Conservation (phyloP, 2,113 vertebrate genomes). For the Plotosus lineatus region DNA sequence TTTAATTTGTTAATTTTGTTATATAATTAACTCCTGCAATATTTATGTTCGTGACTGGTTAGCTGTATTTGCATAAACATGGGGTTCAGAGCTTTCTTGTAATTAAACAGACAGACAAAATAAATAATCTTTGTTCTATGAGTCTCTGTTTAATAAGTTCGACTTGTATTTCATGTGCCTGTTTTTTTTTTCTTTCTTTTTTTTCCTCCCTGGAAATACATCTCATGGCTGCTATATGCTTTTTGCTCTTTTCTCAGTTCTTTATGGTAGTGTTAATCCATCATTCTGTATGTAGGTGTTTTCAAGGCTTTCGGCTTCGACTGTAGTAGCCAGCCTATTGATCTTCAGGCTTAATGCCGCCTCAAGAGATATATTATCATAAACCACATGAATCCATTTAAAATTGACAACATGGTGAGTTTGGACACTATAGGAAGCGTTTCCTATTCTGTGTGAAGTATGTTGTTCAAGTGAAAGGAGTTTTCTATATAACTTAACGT, state of each 20-base stretch:
- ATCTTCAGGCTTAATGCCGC: not conserved
- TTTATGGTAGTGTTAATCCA: not conserved
- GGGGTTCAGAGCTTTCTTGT: not conserved
- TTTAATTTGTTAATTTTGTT: not conserved
- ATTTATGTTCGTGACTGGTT: not conserved
- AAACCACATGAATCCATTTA: not conserved
- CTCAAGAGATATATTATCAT: conserved; percentile 36
- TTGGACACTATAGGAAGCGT: not conserved
- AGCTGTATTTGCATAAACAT: not conserved
- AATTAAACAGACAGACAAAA: not conserved
- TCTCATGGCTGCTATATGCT: not conserved
- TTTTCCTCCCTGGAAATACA: not conserved
- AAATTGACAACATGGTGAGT: conserved; percentile 1
- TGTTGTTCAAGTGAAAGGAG: not conserved
- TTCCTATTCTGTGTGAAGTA: not conserved
- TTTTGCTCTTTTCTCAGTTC: not conserved
- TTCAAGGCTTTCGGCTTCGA: not conserved
- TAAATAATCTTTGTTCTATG: no score
- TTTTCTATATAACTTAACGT: not conserved
- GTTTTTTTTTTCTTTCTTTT: no score
- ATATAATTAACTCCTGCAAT: not conserved
- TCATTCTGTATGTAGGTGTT: not conserved
- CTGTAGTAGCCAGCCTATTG: conserved; percentile 5
- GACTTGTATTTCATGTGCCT: not conserved
- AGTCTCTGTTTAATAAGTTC: not conserved